These are phyloP conservation scores for Nysson spinosus DNA, from an alignment of 2,888 invertebrate species.

Conservation along the genomic window DNA sequence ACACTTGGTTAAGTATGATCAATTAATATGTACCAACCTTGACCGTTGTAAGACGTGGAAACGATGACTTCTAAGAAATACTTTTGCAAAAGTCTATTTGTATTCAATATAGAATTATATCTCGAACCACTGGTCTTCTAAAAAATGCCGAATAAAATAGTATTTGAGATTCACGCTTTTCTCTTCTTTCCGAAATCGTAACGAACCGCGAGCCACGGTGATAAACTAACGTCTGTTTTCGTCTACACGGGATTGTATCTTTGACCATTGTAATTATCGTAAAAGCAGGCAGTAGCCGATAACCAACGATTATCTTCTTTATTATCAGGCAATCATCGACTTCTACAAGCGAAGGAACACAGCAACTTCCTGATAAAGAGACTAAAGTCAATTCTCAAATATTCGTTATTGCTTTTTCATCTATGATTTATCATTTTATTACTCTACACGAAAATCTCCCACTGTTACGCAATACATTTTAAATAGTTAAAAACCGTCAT, in stretches of 20 bases:
- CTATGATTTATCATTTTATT: background rate
- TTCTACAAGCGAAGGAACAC: constrained; percentile 3
- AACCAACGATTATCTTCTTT: constrained; percentile 41
- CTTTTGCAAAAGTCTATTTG: no score
- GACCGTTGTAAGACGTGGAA: no score
- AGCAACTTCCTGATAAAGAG: constrained; percentile 20
- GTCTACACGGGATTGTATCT: constrained; percentile 29
- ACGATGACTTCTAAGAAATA: no score
- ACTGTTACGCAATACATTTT: no score
- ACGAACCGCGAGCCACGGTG: background rate
- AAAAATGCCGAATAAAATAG: no score
- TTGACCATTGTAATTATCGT: constrained; percentile 39
- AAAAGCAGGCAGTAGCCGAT: constrained; percentile 39
- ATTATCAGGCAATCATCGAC: constrained; percentile 35
- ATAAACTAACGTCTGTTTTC: constrained; percentile 12
- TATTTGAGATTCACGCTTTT: no score
- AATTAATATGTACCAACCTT: no score
- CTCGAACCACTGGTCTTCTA: no score
- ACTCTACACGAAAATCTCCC: background rate
- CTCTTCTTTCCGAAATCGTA: background rate
- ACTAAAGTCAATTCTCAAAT: background rate
- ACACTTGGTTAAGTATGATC: no score
- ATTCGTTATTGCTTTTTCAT: background rate
- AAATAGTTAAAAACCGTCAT: no score
- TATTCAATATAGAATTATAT: no score